Percentiles rank a stretch among this genome's conserved stretches.
These are phyloP conservation scores for Physella acuta DNA, from an alignment of 1,140 invertebrate species.

Conservation along the genomic window DNA sequence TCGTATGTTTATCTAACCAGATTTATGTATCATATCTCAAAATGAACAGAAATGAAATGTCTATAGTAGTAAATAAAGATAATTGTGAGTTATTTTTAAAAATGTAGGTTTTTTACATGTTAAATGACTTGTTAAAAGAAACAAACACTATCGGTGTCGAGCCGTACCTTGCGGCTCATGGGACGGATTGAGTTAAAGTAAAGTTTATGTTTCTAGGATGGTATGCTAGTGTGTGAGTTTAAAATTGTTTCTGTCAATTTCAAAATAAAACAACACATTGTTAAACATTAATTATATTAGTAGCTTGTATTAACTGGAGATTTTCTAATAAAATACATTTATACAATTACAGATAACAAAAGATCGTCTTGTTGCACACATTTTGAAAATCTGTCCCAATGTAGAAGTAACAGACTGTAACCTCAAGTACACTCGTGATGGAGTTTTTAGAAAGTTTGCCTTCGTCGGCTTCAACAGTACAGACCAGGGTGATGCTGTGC, in stretches of 20 bases:
- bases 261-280: neutral
- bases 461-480: conserved; percentile 86
- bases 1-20: no score
- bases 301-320: neutral
- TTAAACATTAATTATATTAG: neutral
- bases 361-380: conserved; percentile 74
- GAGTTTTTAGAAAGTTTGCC: conserved; percentile 86
- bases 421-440: conserved; percentile 86
- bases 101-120: no score
- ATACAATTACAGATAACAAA: conserved; percentile 72
- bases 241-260: neutral
- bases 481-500: conserved; percentile 75
- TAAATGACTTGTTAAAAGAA: no score
- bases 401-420: conserved; percentile 88
- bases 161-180: no score
- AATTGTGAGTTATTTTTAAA: no score
- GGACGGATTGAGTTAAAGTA: no score
- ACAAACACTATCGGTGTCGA: no score
- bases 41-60: no score
- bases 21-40: no score
- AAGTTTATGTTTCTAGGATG: neutral
- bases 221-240: neutral
- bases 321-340: neutral
- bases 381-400: conserved; percentile 67
- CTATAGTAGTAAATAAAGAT: no score